Percentiles rank a stretch among this genome's conserved stretches.
Conservation (phyloP, 1,140 invertebrate species). For the Drosophila serrata region DNA sequence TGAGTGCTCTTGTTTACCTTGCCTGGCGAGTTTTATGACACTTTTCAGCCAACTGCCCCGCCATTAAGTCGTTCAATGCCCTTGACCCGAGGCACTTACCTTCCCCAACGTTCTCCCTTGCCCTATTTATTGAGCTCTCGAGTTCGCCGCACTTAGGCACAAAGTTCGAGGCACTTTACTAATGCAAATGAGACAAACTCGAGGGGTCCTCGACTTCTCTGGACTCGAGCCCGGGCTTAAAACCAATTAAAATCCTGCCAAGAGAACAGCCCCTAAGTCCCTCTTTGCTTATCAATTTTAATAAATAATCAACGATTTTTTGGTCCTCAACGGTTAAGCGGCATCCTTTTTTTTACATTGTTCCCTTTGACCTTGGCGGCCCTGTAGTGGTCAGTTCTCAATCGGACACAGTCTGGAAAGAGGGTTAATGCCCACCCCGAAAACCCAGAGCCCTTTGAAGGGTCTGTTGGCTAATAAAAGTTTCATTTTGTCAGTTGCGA, state of each 20-base stretch:
- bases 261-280: not conserved
- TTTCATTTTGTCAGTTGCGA: slow-evolving; percentile 21
- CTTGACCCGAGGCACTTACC: slow-evolving; percentile 38
- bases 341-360: not conserved
- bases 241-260: slow-evolving; percentile 44
- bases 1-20: slow-evolving; percentile 30
- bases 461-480: slow-evolving; percentile 17
- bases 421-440: slow-evolving; percentile 2
- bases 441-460: slow-evolving; percentile 26
- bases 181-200: slow-evolving; percentile 38
- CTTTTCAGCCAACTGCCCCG: slow-evolving; percentile 29
- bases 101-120: slow-evolving; percentile 23
- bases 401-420: not conserved
- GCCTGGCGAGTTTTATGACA: slow-evolving; percentile 29
- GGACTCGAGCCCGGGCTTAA: slow-evolving; percentile 3
- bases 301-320: slow-evolving; percentile 31
- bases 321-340: not conserved
- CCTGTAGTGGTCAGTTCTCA: slow-evolving; percentile 1
- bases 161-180: slow-evolving; percentile 31
- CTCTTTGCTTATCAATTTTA: slow-evolving; percentile 24
- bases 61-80: slow-evolving; percentile 13
- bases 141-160: slow-evolving; percentile 33
- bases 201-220: slow-evolving; percentile 24
- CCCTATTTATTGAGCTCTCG: slow-evolving; percentile 9
- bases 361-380: slow-evolving; percentile 23